Evolutionary conservation across 2,113 vertebrate species (phyloP), one percentile per base, ranked within the genome.

Genomic region (Gobiocypris rarus): DNA sequence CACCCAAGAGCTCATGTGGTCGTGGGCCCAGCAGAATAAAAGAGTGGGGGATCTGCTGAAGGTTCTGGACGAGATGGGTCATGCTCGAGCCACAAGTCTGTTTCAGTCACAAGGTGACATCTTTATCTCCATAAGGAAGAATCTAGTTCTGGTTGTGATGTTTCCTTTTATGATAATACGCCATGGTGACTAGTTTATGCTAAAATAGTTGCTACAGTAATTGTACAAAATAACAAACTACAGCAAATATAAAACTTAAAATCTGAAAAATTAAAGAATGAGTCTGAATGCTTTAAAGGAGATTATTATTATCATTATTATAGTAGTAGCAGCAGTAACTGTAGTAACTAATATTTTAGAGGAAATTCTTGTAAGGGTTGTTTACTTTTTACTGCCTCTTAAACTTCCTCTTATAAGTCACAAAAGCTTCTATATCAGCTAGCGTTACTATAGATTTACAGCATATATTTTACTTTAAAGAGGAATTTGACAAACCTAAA

Each of bases 11-110:
- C 86, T 96, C 34, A 90, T 96, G 15, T 96, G 95, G 95, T 91
- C 91, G 61, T 96, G 94, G 94, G 94, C 94, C 34, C 95, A 95
- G 86, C 93, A 93, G 86, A 95, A 95, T 84, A 90, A 93, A 63
- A 95, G 92, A 0, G 88, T 96, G 0, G 93, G 88, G 26, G 95
- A 96, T 87, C 91, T 96, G 45, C 58, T 94, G 34, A 73, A 67
- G 65, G 79, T 95, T 61, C 91, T 96, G 22, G 83, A 91, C 38
- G 92, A 94, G 61, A 95, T 95, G 94, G 94, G 93, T 3, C 94
- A 95, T 70, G 86, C 86, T 9, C 91, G 93, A 84, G 95, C 94
- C 1, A 85, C 95, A 67, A 85, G 92, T 38, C 87, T 95, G 63
- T 91, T 96, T 54, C 76, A n/a, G 11, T 88, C 86, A 9, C 31